Evolutionary conservation across 2,113 vertebrate species (phyloP).

Genomic region (Axis porcinus): DNA sequence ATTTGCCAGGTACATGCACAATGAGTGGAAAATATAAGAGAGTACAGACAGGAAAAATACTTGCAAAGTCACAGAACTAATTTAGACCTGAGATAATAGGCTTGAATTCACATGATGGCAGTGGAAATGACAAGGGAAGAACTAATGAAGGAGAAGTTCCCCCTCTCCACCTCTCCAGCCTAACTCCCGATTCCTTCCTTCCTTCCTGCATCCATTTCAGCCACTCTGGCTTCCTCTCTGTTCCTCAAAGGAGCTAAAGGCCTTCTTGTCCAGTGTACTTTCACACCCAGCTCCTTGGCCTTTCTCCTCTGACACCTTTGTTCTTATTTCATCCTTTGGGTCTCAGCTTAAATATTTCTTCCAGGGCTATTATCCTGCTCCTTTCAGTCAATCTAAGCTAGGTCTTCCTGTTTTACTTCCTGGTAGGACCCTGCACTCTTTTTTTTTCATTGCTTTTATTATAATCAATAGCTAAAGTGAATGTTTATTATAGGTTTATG

Average conservation of each 20-base stretch:
- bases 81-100: not conserved
- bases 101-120: not conserved
- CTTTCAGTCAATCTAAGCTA: not conserved
- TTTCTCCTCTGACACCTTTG: not conserved
- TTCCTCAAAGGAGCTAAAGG: not conserved
- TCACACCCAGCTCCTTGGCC: too few species aligned
- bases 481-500: not conserved
- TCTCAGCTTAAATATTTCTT: not conserved
- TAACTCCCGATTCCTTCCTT: not conserved
- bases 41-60: not conserved
- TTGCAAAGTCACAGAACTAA: not conserved
- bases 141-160: not conserved
- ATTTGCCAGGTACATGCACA: not conserved
- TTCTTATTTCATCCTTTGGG: not conserved
- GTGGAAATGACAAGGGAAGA: not conserved
- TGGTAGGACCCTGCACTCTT: accelerated
- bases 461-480: not conserved
- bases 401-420: not conserved
- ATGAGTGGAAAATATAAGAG: not conserved
- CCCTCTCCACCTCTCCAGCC: too few species aligned
- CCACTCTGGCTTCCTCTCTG: not conserved
- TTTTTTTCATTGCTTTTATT: not conserved
- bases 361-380: not conserved
- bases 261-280: not conserved
- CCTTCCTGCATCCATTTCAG: not conserved